Base-by-base conservation (phyloP, 2,888 invertebrate genomes). In the Ectobius pallidus region DNA sequence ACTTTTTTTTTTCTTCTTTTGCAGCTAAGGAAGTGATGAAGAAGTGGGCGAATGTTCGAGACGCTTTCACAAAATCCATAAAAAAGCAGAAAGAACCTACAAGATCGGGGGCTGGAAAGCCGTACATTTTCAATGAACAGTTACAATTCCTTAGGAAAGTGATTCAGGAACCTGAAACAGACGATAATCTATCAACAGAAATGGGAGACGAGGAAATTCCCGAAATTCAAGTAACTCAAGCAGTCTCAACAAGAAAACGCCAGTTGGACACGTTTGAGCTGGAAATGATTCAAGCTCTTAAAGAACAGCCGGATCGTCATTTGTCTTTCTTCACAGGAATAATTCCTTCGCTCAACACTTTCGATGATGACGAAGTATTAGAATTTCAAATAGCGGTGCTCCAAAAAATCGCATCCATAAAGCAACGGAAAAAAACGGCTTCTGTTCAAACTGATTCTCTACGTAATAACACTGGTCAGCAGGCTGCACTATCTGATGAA, bases 301-400 rank as follows among this genome's bases (percentile, higher is more conserved):
- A 46, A 18, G 6, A 46, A 9, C 46, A 46, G 18, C 16, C 46
- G 16, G 46, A 46, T 46, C 46, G 46, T 46, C 46, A 46, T 46
- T 46, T 46, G 46, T 46, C 46, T 46, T 46, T 46, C 16, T 46
- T 46, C 46, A 46, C n/a, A 9, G 46, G 46, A 16, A 46, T 46
- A 46, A 46, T 46, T 46, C 46, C 46, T 46, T 46, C 46, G 18
- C 18, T 46, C n/a, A 46, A 46, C 46, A 46, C 46, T 46, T 46
- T 46, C 18, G 46, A 46, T 46, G 46, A 46, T 16, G 16, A 46
- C 46, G 46, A 46, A 16, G 18, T 46, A 46, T 46, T 46, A 46
- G 46, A 46, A 46, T 46, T 46, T 3, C 46, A 46, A 16, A 46
- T 46, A 18, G 14, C 16, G 46, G 46, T 46, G 46, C 46, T 46